A percentile compares a stretch with the other conserved stretches of the same genome.
Conservation (phyloP, 2,113 vertebrate species). For the Beaufortia kweichowensis region DNA sequence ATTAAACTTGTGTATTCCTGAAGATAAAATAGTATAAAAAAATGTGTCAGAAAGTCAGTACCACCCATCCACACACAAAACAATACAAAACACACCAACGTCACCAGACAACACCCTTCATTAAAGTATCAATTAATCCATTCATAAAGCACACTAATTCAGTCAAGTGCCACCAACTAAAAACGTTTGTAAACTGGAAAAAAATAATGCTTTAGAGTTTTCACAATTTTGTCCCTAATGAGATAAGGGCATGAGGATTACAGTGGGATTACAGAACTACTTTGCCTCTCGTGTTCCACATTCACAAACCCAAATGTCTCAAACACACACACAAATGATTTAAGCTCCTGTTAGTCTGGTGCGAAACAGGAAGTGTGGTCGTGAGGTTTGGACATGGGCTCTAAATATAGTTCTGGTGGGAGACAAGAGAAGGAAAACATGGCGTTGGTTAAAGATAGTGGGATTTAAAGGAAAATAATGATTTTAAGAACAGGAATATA, state of each 20-base stretch:
- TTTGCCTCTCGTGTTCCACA: slow-evolving; percentile 40
- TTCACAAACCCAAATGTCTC: slow-evolving; percentile 54
- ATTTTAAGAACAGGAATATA: neutral
- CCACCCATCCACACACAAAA: too few relatives aligned
- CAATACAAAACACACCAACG: too few relatives aligned
- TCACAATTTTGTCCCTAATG: neutral
- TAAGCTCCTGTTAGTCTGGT: slow-evolving; percentile 53
- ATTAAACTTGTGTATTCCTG: neutral
- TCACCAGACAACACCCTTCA: too few relatives aligned
- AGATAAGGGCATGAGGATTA: neutral
- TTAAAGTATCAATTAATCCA: too few relatives aligned
- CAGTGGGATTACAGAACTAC: neutral
- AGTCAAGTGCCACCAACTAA: neutral
- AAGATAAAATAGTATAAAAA: too few relatives aligned
- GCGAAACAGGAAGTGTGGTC: slow-evolving; percentile 71
- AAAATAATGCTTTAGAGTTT: neutral
- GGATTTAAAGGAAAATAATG: slow-evolving; percentile 19
- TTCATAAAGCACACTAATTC: neutral
- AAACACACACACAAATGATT: slow-evolving; percentile 45
- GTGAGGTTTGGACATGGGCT: slow-evolving; percentile 56
- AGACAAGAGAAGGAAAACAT: slow-evolving; percentile 44
- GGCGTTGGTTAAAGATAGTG: slow-evolving; percentile 9
- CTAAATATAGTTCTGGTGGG: slow-evolving; percentile 67
- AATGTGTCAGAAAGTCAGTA: too few relatives aligned
- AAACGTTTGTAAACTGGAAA: neutral